Conservation (phyloP, 2,888 invertebrate species). For the Drosophila aldrichi region DNA sequence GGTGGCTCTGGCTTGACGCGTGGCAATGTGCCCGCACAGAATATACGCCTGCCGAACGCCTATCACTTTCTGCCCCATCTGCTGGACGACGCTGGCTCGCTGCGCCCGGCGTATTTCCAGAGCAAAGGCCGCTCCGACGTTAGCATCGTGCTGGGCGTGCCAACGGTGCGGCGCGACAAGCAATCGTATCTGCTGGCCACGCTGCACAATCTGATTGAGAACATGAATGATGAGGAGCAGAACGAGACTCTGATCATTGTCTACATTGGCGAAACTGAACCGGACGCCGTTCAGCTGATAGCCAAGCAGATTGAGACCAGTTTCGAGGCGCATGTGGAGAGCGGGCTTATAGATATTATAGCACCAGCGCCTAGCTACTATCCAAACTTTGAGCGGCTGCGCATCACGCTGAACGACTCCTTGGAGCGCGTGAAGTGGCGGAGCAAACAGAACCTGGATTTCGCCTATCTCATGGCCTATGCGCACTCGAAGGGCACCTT, state of each 20-base stretch:
- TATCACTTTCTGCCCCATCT: constrained; percentile 95
- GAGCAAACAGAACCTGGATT: constrained; percentile 97
- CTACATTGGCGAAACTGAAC: constrained; percentile 94
- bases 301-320: constrained; percentile 91
- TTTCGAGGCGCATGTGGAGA: constrained; percentile 90
- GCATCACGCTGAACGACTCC: constrained; percentile 93
- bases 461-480: constrained; percentile 97
- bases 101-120: constrained; percentile 92
- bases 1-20: constrained; percentile 37
- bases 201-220: constrained; percentile 92
- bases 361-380: constrained; percentile 94
- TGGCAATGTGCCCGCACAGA: constrained; percentile 84
- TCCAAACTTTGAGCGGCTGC: constrained; percentile 92
- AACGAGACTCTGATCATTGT: constrained; percentile 94
- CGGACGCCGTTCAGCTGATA: constrained; percentile 90
- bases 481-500: constrained; percentile 93
- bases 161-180: constrained; percentile 95
- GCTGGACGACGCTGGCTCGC: constrained; percentile 90
- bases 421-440: constrained; percentile 94
- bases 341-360: constrained; percentile 94
- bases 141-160: constrained; percentile 93
- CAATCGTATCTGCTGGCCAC: constrained; percentile 95
- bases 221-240: constrained; percentile 90
- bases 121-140: constrained; percentile 91
- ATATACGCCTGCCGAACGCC: constrained; percentile 91